Conservation (phyloP, 2,888 invertebrate species). For the Gnatocerus cornutus region DNA sequence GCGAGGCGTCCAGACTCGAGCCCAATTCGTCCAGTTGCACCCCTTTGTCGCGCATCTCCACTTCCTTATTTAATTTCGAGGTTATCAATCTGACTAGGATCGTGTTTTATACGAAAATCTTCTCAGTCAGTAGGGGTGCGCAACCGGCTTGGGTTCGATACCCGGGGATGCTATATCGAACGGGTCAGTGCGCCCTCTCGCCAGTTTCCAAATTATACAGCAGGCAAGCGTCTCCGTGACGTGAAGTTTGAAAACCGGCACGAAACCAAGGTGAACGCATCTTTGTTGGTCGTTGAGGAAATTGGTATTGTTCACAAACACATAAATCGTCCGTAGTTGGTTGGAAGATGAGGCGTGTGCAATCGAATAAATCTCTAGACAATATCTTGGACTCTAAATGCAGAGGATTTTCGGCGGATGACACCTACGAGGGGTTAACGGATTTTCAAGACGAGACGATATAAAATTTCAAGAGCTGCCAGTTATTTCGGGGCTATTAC, state of each 20-base stretch:
- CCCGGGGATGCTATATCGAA: constrained; percentile 57
- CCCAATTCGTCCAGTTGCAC: not conserved
- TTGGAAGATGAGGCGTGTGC: constrained; percentile 36
- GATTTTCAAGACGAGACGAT: not conserved
- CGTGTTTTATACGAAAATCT: constrained; percentile 33
- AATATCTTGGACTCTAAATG: constrained; percentile 17
- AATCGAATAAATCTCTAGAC: constrained; percentile 14
- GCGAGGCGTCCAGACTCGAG: too few species aligned
- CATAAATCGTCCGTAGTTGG: constrained; percentile 33
- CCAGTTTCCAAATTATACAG: constrained; percentile 52
- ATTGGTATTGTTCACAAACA: constrained; percentile 40
- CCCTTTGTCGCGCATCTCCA: not conserved
- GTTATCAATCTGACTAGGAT: constrained; percentile 34
- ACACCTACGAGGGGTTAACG: constrained; percentile 1
- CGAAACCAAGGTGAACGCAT: constrained; percentile 49
- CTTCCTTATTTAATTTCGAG: constrained; percentile 26
- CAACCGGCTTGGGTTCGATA: constrained; percentile 55
- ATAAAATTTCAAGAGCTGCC: not conserved
- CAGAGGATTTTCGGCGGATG: not conserved
- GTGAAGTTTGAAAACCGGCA: constrained; percentile 43
- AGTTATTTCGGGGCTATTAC: not conserved
- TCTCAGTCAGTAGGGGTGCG: constrained; percentile 48
- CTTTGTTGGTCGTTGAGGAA: constrained; percentile 36
- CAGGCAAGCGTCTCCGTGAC: constrained; percentile 43
- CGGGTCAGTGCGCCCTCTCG: constrained; percentile 56